A percentile compares a stretch with the other conserved stretches of the same genome.
Conservation (phyloP, 2,113 vertebrate species). For the Willisornis vidua region DNA sequence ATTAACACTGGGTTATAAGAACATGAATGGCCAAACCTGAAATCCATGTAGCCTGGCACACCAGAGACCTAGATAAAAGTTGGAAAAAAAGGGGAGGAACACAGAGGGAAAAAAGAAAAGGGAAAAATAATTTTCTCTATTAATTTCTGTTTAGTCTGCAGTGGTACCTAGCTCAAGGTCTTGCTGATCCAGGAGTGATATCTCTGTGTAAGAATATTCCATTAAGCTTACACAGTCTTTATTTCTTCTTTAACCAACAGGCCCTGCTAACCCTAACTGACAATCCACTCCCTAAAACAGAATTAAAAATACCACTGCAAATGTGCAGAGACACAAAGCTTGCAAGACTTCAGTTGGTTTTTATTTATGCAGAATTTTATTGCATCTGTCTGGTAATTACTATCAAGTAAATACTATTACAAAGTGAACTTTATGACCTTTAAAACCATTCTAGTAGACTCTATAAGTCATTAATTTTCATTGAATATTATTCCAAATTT, state of each 20-base stretch:
- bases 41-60: neutral
- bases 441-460: neutral
- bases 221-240: neutral
- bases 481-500: neutral
- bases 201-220: neutral
- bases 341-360: neutral
- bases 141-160: neutral
- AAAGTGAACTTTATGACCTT: neutral
- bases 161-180: neutral
- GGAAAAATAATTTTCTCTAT: neutral
- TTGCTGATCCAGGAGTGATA: neutral
- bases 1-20: neutral
- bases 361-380: neutral
- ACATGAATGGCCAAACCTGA: neutral
- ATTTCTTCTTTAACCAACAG: neutral
- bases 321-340: neutral
- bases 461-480: neutral
- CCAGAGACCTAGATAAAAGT: neutral
- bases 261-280: neutral
- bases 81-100: rapidly evolving
- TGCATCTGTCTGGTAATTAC: neutral
- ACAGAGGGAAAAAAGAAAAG: neutral
- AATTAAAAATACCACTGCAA: neutral
- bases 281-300: neutral
- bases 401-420: neutral